phyloP scores from a whole-genome alignment of 2,113 vertebrate genomes.

The Sisor rabdophorus region DNA sequence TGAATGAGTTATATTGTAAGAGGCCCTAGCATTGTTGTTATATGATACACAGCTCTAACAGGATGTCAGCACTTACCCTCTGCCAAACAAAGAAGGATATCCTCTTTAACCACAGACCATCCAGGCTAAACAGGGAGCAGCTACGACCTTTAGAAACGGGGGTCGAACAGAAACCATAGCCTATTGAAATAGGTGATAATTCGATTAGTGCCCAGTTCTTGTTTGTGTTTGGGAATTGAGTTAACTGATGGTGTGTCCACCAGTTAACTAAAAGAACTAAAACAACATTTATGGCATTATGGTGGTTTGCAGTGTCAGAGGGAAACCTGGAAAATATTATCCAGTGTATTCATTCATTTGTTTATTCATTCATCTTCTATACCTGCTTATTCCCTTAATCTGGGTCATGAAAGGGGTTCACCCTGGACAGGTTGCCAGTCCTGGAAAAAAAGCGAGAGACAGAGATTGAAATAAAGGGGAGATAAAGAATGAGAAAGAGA shows the following conservation, averaged over 20 bases:
- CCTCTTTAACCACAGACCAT: constrained; percentile 29
- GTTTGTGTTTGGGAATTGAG: constrained; percentile 4
- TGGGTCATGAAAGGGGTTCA: background rate
- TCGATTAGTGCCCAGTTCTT: constrained; percentile 34
- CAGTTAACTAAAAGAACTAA: background rate
- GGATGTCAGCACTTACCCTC: constrained; percentile 8
- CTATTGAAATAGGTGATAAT: constrained; percentile 36
- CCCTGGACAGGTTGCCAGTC: background rate
- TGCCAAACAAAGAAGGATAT: background rate
- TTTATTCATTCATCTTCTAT: background rate
- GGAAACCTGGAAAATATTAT: background rate
- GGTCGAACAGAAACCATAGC: constrained; percentile 27
- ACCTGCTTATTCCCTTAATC: background rate
- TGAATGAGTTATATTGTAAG: background rate
- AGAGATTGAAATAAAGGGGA: no score
- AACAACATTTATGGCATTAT: background rate
- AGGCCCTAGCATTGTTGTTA: background rate
- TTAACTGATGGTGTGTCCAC: background rate
- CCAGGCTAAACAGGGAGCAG: constrained; percentile 33
- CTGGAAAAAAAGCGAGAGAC: no score
- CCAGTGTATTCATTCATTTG: background rate
- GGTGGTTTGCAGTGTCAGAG: background rate
- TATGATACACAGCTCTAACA: background rate
- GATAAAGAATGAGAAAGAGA: background rate
- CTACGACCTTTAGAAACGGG: constrained; percentile 44